Conservation (phyloP, 2,113 vertebrate genomes). For the Emydura subglobosa region DNA sequence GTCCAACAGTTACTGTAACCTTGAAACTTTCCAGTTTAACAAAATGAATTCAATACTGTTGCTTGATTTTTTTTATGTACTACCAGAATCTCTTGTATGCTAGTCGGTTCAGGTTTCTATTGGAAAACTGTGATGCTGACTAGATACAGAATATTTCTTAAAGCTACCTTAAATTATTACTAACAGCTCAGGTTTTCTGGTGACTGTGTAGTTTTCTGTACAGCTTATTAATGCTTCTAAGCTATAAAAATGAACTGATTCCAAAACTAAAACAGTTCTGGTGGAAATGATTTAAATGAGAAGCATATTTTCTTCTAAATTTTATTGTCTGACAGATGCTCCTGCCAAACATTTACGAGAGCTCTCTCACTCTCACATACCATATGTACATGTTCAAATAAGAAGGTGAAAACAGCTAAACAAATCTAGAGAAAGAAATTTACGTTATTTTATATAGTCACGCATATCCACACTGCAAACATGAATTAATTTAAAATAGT, state of each 20-base stretch:
- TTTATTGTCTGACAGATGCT: constrained; percentile 75
- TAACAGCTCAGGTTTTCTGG: constrained; percentile 44
- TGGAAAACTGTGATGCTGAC: constrained; percentile 46
- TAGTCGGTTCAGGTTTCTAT: constrained; percentile 46
- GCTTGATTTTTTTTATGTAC: constrained; percentile 31
- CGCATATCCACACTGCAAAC: constrained; percentile 59
- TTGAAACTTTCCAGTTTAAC: constrained; percentile 75
- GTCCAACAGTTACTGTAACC: constrained; percentile 78
- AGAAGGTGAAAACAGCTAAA: constrained; percentile 66
- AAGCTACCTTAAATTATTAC: constrained; percentile 38
- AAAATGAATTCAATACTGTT: constrained; percentile 61
- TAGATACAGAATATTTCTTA: constrained; percentile 41
- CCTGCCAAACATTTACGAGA: constrained; percentile 71
- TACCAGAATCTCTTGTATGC: constrained; percentile 19
- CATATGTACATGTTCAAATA: constrained; percentile 70
- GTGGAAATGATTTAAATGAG: constrained; percentile 63
- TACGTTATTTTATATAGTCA: constrained; percentile 45
- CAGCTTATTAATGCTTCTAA: constrained; percentile 64
- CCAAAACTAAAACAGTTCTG: constrained; percentile 53
- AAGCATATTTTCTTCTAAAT: constrained; percentile 69
- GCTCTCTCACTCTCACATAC: constrained; percentile 65
- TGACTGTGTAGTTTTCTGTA: constrained; percentile 53
- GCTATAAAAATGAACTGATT: constrained; percentile 59
- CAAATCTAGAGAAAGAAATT: constrained; percentile 65
- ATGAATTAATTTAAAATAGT: constrained; percentile 60